A percentile compares a stretch with the other conserved stretches of the same genome.
Evolutionary conservation across 2,113 vertebrate genomes (phyloP).

Genomic region (Corvus hawaiiensis): DNA sequence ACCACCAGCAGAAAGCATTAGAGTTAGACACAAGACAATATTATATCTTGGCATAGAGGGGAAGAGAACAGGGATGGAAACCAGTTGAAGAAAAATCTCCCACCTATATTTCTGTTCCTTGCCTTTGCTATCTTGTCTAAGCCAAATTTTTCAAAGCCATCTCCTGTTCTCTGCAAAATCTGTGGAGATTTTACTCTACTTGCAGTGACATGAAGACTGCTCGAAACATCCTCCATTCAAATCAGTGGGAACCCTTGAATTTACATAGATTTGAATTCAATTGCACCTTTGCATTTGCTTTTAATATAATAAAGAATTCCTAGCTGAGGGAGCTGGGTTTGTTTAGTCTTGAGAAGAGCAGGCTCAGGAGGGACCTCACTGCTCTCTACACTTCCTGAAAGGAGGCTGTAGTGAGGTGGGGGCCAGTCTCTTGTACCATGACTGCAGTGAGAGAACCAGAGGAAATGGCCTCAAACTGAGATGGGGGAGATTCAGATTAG

Average conservation of each 20-base stretch:
- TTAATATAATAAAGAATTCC: background rate
- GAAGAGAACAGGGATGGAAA: background rate
- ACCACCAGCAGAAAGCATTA: background rate
- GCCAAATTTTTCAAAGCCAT: background rate
- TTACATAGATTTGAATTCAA: background rate
- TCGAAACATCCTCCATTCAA: background rate
- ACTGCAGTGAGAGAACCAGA: background rate
- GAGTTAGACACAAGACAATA: background rate
- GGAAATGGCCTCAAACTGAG: background rate
- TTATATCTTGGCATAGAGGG: background rate
- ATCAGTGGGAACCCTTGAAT: background rate
- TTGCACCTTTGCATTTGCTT: background rate
- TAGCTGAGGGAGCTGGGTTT: background rate
- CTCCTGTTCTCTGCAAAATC: background rate
- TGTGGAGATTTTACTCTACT: background rate
- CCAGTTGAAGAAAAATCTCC: background rate
- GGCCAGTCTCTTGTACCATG: accelerated
- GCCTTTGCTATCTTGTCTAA: background rate
- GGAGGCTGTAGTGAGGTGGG: background rate
- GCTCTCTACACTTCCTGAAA: background rate
- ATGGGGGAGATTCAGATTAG: background rate
- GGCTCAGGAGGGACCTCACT: background rate
- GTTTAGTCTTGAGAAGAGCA: background rate
- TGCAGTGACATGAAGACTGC: background rate
- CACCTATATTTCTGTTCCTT: background rate